Conservation (phyloP, 2,888 invertebrate species). For the Cryptosula pallasiana region DNA sequence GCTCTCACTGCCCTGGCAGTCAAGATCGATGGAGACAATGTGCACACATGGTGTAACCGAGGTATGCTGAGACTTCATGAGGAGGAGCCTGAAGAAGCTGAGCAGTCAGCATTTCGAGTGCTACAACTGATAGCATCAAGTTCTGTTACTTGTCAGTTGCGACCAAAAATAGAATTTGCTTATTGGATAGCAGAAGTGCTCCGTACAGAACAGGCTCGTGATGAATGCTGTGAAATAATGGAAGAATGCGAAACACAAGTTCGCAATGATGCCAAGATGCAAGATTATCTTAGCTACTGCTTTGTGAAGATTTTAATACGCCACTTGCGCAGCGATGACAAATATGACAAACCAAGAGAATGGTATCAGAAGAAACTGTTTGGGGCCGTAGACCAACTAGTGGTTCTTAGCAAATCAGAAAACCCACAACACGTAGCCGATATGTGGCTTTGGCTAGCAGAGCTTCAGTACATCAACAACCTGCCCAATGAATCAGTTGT, state of each 20-base stretch:
- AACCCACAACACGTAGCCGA: background rate
- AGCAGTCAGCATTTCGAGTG: background rate
- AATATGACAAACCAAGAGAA: no score
- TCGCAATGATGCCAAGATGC: background rate
- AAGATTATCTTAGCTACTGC: background rate
- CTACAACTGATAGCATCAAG: background rate
- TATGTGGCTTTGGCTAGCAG: slow-evolving; percentile 8
- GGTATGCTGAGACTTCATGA: background rate
- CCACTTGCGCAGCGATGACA: background rate
- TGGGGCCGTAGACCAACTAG: background rate
- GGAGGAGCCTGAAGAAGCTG: background rate
- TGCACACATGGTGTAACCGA: slow-evolving; percentile 12
- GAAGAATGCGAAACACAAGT: background rate
- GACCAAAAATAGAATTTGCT: slow-evolving; percentile 2
- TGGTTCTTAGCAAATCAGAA: background rate
- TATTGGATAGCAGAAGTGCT: background rate
- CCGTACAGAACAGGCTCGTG: background rate
- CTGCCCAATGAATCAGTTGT: no score
- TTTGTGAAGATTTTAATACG: background rate
- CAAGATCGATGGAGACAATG: background rate
- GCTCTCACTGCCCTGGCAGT: background rate
- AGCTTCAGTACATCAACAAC: background rate
- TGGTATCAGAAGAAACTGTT: background rate
- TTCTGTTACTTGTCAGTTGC: background rate
- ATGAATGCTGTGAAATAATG: background rate